Evolutionary conservation across 2,888 invertebrate genomes (phyloP), one percentile per base, ranked within the genome.

Genomic region (Timema cristinae): DNA sequence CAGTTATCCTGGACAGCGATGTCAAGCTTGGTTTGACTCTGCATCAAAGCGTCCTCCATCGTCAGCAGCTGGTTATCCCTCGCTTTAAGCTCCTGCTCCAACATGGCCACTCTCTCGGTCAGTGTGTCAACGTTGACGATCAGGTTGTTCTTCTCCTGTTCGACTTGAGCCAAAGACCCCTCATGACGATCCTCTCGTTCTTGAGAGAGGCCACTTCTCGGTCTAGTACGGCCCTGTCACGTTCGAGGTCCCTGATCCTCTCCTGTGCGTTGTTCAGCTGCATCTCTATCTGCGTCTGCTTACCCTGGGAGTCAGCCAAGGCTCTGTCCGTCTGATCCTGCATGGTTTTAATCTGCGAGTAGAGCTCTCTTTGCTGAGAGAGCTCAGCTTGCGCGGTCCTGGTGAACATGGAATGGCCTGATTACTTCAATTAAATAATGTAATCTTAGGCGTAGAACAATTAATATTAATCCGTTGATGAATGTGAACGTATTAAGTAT

Each of bases 321-420:
- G 90, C 88, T 78, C 89, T 87, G 81, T 93, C 92, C 6, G 91
- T 90, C 84, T 93, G 91, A 77, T 91, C 87, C 78, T 93, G 91
- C 68, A 92, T 84, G 75, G 89, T 86, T 81, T 92, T 93, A 16
- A 89, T 79, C 79, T 89, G 89, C 67, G 80, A 83, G 73, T 88
- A 87, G 71, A 85, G 84, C 0, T 85, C 83, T 59, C 84, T 83
- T 61, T 87, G 83, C 50, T 84, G 84, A 32, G 84, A 82, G 11
- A 87, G 81, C 71, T 90, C 89, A 16, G 81, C 81, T 73, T 86
- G 86, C 0, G 85, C 80, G 48, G 80, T 80, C 16, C 80, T 63
- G 16, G 32, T 32, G 32, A 32, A 4, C 1, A 32, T 32, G 32
- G 32, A 32, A 32, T 32, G 32, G 32, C 32, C 32, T 32, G 32